Base-by-base conservation (phyloP, 2,888 invertebrate species). In the Julus scandinavius region DNA sequence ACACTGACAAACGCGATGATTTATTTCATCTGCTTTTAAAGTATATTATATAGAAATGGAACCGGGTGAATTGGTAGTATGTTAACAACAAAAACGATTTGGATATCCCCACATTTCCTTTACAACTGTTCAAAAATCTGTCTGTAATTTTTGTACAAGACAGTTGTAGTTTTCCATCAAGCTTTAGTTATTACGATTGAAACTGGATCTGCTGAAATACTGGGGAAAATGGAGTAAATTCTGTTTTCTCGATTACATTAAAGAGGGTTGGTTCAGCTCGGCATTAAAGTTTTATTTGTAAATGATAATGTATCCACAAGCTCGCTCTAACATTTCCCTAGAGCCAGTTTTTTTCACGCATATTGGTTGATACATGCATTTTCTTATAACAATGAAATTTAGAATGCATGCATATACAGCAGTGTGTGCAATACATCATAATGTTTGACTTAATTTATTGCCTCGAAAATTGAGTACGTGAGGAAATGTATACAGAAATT, bases 401-500 rank as follows among this genome's bases (percentile, higher is more conserved):
- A 63, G 9, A 29, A 29, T 29, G 29, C 72, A 20, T 72, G 29
- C 72, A 63, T 63, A 58, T 58, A 63, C 7, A 2, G 50, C 50
- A 63, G 63, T 20, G 20, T 29, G 72, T 29, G 72, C 29, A 29
- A 72, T 72, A 29, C 72, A 72, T 72, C 72, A 72, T 72, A 72
- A 72, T 72, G 20, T 72, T 20, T 29, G 72, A 29, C 72, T 72
- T 72, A 72, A 72, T 72, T 72, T 72, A 72, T 72, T 72, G 72
- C 72, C 72, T 72, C 72, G 72, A 72, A 72, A 72, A 72, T 72
- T 72, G 72, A 29, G 72, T 72, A 72, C 72, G 72, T 72, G 72
- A 72, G 72, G 29, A 72, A 72, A 72, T 72, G 72, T 72, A 72
- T 72, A 72, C 72, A 72, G 72, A 72, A 72, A 29, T 72, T 72